Evolutionary conservation across 2,888 invertebrate genomes (phyloP), one percentile per base, ranked within the genome.

Genomic region (Junonia oenone): DNA sequence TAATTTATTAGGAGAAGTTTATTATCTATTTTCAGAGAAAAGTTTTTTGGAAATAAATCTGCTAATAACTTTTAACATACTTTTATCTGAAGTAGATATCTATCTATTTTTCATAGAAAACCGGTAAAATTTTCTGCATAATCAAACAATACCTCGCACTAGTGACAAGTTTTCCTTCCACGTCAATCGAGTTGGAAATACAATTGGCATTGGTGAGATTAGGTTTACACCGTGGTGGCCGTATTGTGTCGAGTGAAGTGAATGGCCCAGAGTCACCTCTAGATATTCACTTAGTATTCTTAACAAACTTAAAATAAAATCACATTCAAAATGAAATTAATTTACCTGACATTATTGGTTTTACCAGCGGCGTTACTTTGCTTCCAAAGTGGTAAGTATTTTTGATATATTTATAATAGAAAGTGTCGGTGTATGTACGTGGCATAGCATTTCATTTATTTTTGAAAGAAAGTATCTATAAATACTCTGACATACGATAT

Each of bases 351-450:
- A 51, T 73, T 95, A 54, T 73, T 96, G 71, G 92, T 94, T 67
- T 83, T 96, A 63, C 95, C 95, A 67, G 93, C 94, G 29, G 91
- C 94, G 45, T 91, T 95, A 65, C 92, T 94, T 66, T 93, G 93
- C 65, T 91, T 94, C 63, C 93, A 93, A 79, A 91, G 89, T 82
- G 94, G 96, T 96, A 92, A 95, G 94, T 63, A 33, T 51, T 66
- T 61, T 68, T 68, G n/a, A 70, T 61, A 62, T 17, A 22, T 68
- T 65, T 68, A 59, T 51, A 61, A 35, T 63, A 68, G 62, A 73
- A 64, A 71, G 65, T 71, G 47, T 58, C 49, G 50, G 56, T 48
- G 11, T 65, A 63, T 31, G 77, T 84, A 91, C 90, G 91, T 91
- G 91, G 91, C 91, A 91, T 51, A 63, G 65, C 65, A 69, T 68